Percentiles rank a stretch among this genome's conserved stretches.
phyloP scores from a whole-genome alignment of 2,113 vertebrate species.

The Propithecus coquereli region DNA sequence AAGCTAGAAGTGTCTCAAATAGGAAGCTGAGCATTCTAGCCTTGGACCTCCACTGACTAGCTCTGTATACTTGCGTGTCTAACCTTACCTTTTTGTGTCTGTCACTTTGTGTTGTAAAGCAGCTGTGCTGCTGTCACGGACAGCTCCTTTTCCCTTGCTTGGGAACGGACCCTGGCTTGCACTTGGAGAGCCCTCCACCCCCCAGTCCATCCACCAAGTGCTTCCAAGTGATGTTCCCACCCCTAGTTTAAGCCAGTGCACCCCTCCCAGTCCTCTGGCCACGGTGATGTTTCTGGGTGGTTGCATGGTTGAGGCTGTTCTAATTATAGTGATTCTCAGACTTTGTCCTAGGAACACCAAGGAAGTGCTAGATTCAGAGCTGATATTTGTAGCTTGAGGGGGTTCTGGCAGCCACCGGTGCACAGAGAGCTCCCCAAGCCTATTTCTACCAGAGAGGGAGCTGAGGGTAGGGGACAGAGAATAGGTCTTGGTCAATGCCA shows the following conservation, averaged over 20 bases:
- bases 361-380: not conserved
- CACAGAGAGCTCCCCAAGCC: not conserved
- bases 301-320: not conserved
- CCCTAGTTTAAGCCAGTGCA: too few species aligned
- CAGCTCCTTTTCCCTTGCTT: not conserved
- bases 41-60: not conserved
- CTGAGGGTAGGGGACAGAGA: not conserved
- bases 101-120: not conserved
- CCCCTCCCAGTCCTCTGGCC: not conserved
- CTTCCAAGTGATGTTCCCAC: not conserved
- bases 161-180: not conserved
- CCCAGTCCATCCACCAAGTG: too few species aligned
- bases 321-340: not conserved
- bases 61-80: not conserved
- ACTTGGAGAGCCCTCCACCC: not conserved
- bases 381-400: not conserved
- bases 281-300: not conserved
- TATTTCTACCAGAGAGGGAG: not conserved
- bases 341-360: not conserved
- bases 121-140: not conserved
- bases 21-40: not conserved
- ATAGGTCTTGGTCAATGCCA: not conserved
- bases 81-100: not conserved
- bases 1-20: not conserved
- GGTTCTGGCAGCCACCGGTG: not conserved